Conservation (phyloP, 2,113 vertebrate species). For the Leiothrix lutea region DNA sequence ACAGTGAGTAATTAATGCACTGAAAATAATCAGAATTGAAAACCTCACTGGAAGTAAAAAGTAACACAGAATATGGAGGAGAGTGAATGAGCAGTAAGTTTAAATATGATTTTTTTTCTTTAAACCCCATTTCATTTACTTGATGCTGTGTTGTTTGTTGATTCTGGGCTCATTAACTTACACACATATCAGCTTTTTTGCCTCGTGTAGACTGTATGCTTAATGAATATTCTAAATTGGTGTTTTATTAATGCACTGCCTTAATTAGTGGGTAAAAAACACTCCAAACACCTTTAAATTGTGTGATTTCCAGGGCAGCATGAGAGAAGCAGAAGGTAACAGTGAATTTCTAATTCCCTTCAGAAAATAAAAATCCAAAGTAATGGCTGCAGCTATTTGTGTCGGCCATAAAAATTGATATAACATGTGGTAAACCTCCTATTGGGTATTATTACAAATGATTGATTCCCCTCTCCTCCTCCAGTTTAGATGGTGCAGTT, state of each 20-base stretch:
- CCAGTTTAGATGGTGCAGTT: constrained; percentile 39
- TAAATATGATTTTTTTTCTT: background rate
- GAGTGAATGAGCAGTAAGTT: background rate
- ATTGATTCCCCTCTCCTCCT: constrained; percentile 61
- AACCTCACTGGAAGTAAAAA: background rate
- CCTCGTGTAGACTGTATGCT: background rate
- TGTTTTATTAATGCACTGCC: constrained; percentile 31
- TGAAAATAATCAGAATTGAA: background rate
- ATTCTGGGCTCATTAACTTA: background rate
- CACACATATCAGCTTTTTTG: constrained; percentile 4
- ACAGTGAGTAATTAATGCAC: background rate
- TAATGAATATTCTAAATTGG: constrained; percentile 37
- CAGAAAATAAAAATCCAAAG: constrained; percentile 69
- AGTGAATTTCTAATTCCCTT: constrained; percentile 61
- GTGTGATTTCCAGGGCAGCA: background rate
- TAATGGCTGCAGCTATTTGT: constrained; percentile 70
- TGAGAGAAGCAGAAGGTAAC: constrained; percentile 51
- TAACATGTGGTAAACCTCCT: constrained; percentile 70
- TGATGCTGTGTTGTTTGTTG: background rate
- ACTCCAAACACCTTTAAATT: constrained; percentile 31
- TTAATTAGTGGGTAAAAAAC: constrained; percentile 39
- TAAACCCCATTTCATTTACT: background rate
- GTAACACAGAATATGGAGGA: background rate
- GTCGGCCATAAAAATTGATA: constrained; percentile 67
- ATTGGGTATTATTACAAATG: constrained; percentile 71